Evolutionary conservation across 92 coral and sea anemone species (phyloP), one percentile per base, ranked within the genome.

Genomic region (Heliopora coerulea): DNA sequence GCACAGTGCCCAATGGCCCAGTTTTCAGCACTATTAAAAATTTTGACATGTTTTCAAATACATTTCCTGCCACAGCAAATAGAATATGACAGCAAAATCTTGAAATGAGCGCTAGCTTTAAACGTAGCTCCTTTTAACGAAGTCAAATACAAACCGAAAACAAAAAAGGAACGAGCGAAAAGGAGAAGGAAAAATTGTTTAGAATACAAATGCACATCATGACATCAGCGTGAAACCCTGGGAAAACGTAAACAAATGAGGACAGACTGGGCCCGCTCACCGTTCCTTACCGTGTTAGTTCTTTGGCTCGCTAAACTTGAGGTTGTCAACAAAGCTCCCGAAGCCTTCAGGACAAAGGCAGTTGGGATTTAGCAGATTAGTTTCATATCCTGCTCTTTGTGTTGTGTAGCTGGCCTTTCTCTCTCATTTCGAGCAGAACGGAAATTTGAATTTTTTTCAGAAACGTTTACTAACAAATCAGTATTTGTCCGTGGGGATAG

Each of bases 21-120:
- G 17, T 19, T 67, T 44, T 48, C 31, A 67, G 54, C 29, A 33
- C 74, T 49, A 67, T 67, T 67, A 67, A 67, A 67, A 67, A 30
- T 27, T 63, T 67, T 67, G 74, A 67, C 74, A 67, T 67, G 57
- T 67, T 67, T 67, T 67, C 13, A 17, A 29, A 46, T 26, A n/a
- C 40, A 37, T 67, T 67, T 67, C 74, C 74, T 44, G 49, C 27
- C 19, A 2, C 29, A 15, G 48, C 56, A 14, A 19, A 24, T 11
- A 4, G 58, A 32, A 8, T 49, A 25, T 26, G n/a, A n/a, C n/a
- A n/a, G 49, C 33, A 54, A 67, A 34, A 67, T 23, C 39, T 37
- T 35, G 0, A 0, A 21, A 0, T 14, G 7, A 0, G 12, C 54
- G 8, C 12, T 0, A 9, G 11, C 9, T 67, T 24, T 67, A 24